These are phyloP conservation scores for Sebastiscus tertius DNA, from an alignment of 2,797 vertebrate species.

Conservation along the genomic window DNA sequence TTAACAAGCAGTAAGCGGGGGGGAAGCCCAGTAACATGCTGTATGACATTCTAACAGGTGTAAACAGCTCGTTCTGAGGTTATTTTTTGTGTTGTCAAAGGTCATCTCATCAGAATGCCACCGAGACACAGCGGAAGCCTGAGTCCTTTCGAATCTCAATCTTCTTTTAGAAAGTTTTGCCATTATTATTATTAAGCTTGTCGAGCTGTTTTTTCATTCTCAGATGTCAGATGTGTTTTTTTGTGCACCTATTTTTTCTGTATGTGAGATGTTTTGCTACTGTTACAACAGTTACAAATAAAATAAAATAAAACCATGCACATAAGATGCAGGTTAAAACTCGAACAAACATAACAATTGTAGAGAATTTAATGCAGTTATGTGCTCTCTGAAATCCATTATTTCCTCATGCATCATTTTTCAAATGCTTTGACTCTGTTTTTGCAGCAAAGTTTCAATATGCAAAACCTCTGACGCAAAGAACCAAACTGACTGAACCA, in stretches of 20 bases:
- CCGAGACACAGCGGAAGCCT: conserved; percentile 45
- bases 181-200: conserved; percentile 47
- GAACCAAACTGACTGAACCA: neutral
- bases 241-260: neutral
- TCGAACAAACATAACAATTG: neutral
- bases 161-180: conserved; percentile 37
- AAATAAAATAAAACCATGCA: neutral
- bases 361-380: neutral
- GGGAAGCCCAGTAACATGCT: conserved; percentile 72
- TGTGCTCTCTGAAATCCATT: neutral
- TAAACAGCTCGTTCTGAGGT: conserved; percentile 69
- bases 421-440: neutral
- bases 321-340: neutral
- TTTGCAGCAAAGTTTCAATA: neutral
- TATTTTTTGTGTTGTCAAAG: conserved; percentile 79
- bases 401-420: neutral
- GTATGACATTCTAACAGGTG: conserved; percentile 67
- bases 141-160: conserved; percentile 17
- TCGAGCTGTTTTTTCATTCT: conserved; percentile 18
- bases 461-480: neutral
- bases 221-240: neutral
- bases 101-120: conserved; percentile 68
- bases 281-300: neutral
- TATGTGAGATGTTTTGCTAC: neutral
- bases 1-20: conserved; percentile 56